phyloP scores from a whole-genome alignment of 2,797 vertebrate species.

The Coregonus ussuriensis region DNA sequence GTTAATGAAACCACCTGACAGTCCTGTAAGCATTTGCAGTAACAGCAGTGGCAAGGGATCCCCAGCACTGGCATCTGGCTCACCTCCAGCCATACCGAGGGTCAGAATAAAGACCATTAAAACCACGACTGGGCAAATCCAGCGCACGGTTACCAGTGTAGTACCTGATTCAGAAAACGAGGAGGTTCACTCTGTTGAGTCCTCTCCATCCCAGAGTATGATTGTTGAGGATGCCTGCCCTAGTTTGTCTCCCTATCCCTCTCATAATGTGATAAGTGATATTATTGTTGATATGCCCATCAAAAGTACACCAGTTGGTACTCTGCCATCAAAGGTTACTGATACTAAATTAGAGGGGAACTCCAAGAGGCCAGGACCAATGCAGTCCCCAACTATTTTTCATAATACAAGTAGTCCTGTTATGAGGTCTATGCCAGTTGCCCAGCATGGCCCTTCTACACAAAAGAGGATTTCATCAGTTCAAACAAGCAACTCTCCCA shows the following conservation, averaged over 20 bases:
- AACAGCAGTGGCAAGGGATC: slow-evolving; percentile 90
- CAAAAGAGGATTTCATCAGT: slow-evolving; percentile 60
- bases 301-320: slow-evolving; percentile 33
- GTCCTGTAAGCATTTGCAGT: slow-evolving; percentile 90
- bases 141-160: slow-evolving; percentile 91
- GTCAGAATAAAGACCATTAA: slow-evolving; percentile 98
- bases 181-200: slow-evolving; percentile 85
- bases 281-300: slow-evolving; percentile 57
- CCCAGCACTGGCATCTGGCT: slow-evolving; percentile 84
- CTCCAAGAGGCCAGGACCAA: slow-evolving; percentile 40
- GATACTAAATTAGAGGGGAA: slow-evolving; percentile 63
- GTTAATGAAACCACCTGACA: slow-evolving; percentile 85
- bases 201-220: slow-evolving; percentile 80
- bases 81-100: slow-evolving; percentile 92
- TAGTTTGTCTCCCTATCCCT: slow-evolving; percentile 64
- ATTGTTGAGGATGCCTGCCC: slow-evolving; percentile 77
- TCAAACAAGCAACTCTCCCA: slow-evolving; percentile 42
- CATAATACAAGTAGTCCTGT: slow-evolving; percentile 56
- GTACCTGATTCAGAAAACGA: slow-evolving; percentile 88
- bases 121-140: slow-evolving; percentile 93
- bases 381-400: slow-evolving; percentile 52
- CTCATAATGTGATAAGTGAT: slow-evolving; percentile 57
- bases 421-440: slow-evolving; percentile 59
- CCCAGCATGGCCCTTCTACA: slow-evolving; percentile 62
- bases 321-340: slow-evolving; percentile 53